Conservation (phyloP, 2,113 vertebrate genomes). For the Tachysurus vachellii region DNA sequence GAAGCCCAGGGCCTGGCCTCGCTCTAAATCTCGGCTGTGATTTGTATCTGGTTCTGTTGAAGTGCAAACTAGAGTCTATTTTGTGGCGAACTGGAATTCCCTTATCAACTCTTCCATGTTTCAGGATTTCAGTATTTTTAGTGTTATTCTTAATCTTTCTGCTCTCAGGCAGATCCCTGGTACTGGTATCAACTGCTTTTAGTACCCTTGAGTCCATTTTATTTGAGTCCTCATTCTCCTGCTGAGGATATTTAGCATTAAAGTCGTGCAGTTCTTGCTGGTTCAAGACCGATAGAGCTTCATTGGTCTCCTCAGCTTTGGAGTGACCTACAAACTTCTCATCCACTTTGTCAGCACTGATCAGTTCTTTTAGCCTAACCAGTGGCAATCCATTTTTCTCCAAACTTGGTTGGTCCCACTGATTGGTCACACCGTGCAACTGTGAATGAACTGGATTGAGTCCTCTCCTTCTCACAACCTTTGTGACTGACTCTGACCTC, state of each 20-base stretch:
- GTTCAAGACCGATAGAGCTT: conserved; percentile 33
- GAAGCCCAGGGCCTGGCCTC: conserved; percentile 59
- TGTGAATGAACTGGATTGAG: conserved; percentile 53
- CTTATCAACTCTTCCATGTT: conserved; percentile 61
- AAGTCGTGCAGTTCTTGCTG: conserved; percentile 60
- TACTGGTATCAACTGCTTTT: conserved; percentile 37
- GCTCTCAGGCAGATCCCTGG: conserved; percentile 56
- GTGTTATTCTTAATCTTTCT: conserved; percentile 66
- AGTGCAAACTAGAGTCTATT: conserved; percentile 56
- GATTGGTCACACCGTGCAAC: conserved; percentile 57
- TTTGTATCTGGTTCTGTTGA: conserved; percentile 71
- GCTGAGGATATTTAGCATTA: conserved; percentile 63
- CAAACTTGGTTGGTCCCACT: conserved; percentile 61
- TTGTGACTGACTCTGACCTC: conserved; percentile 51
- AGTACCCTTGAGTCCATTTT: conserved; percentile 54
- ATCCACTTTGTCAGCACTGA: conserved; percentile 61
- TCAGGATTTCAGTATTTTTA: conserved; percentile 58
- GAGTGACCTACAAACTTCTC: conserved; percentile 57
- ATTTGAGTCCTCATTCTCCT: conserved; percentile 50
- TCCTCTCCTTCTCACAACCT: conserved; percentile 68
- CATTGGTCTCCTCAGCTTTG: conserved; percentile 60
- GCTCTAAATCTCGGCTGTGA: conserved; percentile 57
- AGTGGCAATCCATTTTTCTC: conserved; percentile 63
- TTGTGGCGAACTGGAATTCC: conserved; percentile 61
- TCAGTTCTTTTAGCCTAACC: conserved; percentile 67